phyloP scores from a whole-genome alignment of 2,888 invertebrate genomes.

The Drosophila multiciliata region DNA sequence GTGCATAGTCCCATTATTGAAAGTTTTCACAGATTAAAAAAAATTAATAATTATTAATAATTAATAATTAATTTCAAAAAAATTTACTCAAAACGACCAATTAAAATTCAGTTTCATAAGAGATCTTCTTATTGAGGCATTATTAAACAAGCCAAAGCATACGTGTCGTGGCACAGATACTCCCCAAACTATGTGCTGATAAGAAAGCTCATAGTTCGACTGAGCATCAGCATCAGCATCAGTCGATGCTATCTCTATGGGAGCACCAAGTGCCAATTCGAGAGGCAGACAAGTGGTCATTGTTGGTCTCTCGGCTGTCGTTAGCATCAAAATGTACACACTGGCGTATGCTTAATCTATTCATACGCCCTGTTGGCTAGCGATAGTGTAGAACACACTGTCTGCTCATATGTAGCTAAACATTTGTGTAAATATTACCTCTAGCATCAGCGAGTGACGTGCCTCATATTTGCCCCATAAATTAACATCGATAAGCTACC shows the following conservation, averaged over 20 bases:
- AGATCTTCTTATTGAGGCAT: background rate
- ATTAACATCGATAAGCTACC: slow-evolving; percentile 60
- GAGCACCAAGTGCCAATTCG: slow-evolving; percentile 12
- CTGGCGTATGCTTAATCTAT: slow-evolving; percentile 36
- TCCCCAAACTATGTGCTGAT: slow-evolving; percentile 20
- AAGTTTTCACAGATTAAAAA: background rate
- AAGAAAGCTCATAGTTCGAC: slow-evolving; percentile 10
- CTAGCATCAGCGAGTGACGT: slow-evolving; percentile 53
- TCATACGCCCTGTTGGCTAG: slow-evolving; percentile 36
- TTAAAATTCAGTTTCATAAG: slow-evolving; percentile 11
- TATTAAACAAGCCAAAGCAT: slow-evolving; percentile 12
- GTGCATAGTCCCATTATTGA: background rate
- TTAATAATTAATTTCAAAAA: background rate
- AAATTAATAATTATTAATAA: background rate
- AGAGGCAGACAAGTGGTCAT: slow-evolving; percentile 14
- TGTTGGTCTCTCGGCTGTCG: slow-evolving; percentile 3
- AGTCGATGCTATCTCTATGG: slow-evolving; percentile 17
- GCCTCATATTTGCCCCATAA: slow-evolving; percentile 56
- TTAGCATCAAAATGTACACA: background rate
- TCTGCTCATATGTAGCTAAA: slow-evolving; percentile 51
- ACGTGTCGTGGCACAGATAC: slow-evolving; percentile 26
- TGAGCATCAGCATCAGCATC: background rate
- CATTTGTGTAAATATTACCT: slow-evolving; percentile 70
- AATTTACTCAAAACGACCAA: background rate
- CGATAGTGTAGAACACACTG: slow-evolving; percentile 27